Conservation (phyloP, 2,113 vertebrate species). For the Tragelaphus strepsiceros region DNA sequence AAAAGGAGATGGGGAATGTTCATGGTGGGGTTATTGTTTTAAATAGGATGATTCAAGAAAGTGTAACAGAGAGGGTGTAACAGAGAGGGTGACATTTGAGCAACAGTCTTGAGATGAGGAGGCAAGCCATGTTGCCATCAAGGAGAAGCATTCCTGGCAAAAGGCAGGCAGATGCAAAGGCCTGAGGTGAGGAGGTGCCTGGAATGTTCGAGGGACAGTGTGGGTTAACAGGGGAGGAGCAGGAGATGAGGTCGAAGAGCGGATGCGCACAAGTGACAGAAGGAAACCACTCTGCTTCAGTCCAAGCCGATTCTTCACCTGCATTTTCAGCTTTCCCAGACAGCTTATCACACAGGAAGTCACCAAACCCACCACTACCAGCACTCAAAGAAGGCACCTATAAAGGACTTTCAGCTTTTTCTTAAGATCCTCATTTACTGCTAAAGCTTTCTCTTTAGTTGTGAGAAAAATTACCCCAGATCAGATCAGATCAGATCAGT, state of each 20-base stretch:
- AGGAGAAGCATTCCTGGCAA: not conserved
- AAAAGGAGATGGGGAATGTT: not conserved
- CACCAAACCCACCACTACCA: not conserved
- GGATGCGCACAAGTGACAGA: accelerated
- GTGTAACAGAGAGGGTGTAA: not conserved
- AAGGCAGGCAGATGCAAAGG: not conserved
- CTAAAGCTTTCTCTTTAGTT: not conserved
- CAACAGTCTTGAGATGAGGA: not conserved
- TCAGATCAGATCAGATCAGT: not conserved
- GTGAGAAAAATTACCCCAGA: not conserved
- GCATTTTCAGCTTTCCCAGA: not conserved
- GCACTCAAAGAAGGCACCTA: not conserved
- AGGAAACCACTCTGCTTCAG: not conserved
- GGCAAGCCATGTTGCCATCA: not conserved
- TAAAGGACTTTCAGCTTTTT: not conserved
- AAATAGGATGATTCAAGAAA: not conserved
- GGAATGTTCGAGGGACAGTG: accelerated
- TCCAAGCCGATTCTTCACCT: not conserved
- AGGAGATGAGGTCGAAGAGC: not conserved
- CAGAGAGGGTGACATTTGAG: not conserved
- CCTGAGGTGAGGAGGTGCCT: not conserved
- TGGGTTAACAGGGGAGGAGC: not conserved
- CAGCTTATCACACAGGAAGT: not conserved
- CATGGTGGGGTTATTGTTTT: not conserved
- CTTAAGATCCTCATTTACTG: not conserved